Percentiles rank a stretch among this genome's conserved stretches.
These are phyloP conservation scores for Pristionchus japonicus DNA, from an alignment of 2,888 invertebrate species.

Conservation along the genomic window DNA sequence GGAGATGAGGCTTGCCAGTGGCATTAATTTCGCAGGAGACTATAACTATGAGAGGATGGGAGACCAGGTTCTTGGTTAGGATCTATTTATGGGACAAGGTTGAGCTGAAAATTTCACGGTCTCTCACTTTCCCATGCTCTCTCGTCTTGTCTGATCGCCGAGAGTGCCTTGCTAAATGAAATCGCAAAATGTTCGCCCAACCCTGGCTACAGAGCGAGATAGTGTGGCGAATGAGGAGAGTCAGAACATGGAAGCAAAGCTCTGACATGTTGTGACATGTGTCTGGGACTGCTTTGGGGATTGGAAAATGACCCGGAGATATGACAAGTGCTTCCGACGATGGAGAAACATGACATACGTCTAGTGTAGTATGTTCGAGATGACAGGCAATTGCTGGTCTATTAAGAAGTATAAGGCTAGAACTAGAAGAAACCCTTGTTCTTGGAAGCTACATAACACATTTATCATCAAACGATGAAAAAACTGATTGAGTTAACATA, in stretches of 20 bases:
- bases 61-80: neutral
- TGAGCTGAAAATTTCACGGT: no score
- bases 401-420: neutral
- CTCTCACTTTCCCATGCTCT: no score
- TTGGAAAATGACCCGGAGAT: neutral
- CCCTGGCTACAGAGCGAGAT: neutral
- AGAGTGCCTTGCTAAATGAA: no score
- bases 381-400: neutral
- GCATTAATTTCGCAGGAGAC: slow-evolving; percentile 3
- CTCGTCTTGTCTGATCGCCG: no score
- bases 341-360: neutral
- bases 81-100: neutral
- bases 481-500: no score
- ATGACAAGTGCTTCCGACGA: neutral
- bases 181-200: neutral
- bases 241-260: no score
- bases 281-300: neutral
- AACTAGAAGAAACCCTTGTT: neutral
- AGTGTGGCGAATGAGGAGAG: neutral
- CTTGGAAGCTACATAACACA: no score
- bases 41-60: neutral
- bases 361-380: neutral
- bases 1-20: neutral
- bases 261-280: slow-evolving; percentile 17
- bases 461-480: neutral